phyloP scores from a whole-genome alignment of 2,888 invertebrate species.

The Caenorhabditis japonica region DNA sequence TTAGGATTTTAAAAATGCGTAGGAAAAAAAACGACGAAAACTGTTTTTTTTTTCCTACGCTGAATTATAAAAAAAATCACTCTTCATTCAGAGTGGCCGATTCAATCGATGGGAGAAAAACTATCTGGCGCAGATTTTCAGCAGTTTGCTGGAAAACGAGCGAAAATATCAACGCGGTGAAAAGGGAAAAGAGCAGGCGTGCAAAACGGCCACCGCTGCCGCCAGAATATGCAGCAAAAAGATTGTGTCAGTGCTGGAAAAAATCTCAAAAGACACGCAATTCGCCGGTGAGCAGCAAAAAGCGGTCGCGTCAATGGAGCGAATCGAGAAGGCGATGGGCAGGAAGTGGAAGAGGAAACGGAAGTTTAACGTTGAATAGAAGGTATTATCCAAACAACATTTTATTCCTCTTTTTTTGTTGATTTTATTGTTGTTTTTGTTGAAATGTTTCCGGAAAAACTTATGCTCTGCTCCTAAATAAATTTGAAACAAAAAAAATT shows the following conservation, averaged over 20 bases:
- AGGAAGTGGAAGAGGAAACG: slow-evolving; percentile 53
- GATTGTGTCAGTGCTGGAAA: slow-evolving; percentile 33
- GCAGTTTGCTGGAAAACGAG: slow-evolving; percentile 48
- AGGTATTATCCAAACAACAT: too few relatives aligned
- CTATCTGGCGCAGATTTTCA: slow-evolving; percentile 59
- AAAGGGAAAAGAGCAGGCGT: slow-evolving; percentile 42
- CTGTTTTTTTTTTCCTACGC: too few relatives aligned
- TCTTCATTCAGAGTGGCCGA: slow-evolving; percentile 41
- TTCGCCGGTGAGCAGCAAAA: slow-evolving; percentile 39
- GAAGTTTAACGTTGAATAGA: slow-evolving; percentile 24
- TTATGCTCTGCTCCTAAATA: too few relatives aligned
- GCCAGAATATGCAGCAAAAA: slow-evolving; percentile 46
- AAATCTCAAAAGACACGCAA: slow-evolving; percentile 25
- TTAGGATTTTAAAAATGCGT: too few relatives aligned
- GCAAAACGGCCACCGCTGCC: slow-evolving; percentile 21
- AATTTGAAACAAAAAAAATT: neutral
- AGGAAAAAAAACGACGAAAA: too few relatives aligned
- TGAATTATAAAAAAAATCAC: too few relatives aligned
- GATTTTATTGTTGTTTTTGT: slow-evolving; percentile 35
- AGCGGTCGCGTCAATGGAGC: slow-evolving; percentile 23
- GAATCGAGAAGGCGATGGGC: slow-evolving; percentile 30
- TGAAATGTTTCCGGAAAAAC: too few relatives aligned
- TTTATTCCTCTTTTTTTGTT: slow-evolving; percentile 27
- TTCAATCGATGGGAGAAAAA: slow-evolving; percentile 63
- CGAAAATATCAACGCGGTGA: slow-evolving; percentile 54